Evolutionary conservation across 2,888 invertebrate species (phyloP).

Genomic region (Rugalucina vietnamica): DNA sequence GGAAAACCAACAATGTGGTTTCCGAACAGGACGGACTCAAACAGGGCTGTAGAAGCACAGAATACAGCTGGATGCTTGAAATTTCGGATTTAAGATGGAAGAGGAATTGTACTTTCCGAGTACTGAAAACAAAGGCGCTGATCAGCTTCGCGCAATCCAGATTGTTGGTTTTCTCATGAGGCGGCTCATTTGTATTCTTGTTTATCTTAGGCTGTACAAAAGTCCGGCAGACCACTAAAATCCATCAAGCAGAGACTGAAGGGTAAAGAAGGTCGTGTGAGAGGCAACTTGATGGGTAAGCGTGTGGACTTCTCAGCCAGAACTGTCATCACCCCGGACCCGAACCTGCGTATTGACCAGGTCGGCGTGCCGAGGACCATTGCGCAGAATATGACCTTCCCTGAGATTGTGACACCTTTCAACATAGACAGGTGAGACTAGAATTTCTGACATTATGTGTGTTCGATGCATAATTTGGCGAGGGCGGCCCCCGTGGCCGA

Average conservation of each 20-base stretch:
- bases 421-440: constrained; percentile 96
- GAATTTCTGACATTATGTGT: neutral
- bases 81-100: no score
- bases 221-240: constrained; percentile 99
- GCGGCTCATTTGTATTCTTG: no score
- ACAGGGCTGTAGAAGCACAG: no score
- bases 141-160: no score
- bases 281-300: constrained; percentile 99
- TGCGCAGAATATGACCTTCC: constrained; percentile 99
- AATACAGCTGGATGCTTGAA: no score
- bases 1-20: no score
- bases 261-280: constrained; percentile 99
- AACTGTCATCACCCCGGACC: constrained; percentile 90
- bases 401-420: constrained; percentile 99
- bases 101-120: no score
- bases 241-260: constrained; percentile 97
- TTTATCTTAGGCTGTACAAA: constrained; percentile 93
- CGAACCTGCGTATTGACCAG: constrained; percentile 93
- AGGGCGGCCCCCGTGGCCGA: no score
- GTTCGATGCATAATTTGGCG: no score
- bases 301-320: constrained; percentile 99
- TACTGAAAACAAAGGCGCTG: no score
- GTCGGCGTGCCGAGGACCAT: constrained; percentile 99
- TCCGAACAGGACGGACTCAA: no score
- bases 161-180: no score